Evolutionary conservation across 2,113 vertebrate species (phyloP), one percentile per base, ranked within the genome.

Genomic region (Bufo bufo): DNA sequence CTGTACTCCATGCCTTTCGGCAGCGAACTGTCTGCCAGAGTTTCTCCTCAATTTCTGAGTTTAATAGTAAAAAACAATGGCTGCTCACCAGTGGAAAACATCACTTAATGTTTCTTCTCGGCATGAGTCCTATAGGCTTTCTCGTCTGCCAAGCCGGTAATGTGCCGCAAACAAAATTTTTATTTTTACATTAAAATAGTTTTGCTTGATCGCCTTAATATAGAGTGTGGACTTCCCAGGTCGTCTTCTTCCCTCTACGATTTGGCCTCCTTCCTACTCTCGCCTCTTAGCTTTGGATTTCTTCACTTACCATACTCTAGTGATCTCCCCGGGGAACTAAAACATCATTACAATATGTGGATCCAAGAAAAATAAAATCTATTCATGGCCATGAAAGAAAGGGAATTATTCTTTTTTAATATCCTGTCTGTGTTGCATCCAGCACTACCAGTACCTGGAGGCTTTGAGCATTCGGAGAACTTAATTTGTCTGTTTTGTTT

Each of bases 161-260:
- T 77, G 80, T 74, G 58, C 69, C 86, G 45, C 63, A 56, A 75
- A 88, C 61, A 1, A 50, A 77, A 83, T 83, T 83, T 56, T 77
- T 77, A 83, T n/a, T 84, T 88, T 77, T 84, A 83, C 87, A 88
- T 84, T 77, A 61, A 54, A 77, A 65, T 77, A 14, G 80, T 63
- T 88, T 83, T 77, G 69, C 80, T 56, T 65, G 86, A 59, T 54
- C 58, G 71, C 20, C 45, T 52, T 65, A 23, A 63, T 54, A 69
- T 52, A 23, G 12, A 72, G 11, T 74, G 79, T 50, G 23, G 61
- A 45, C 77, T 83, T 88, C 80, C 66, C 23, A 65, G 56, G 14
- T 75, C 72, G 47, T 75, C 16, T 58, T 75, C 47, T 52, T 33
- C 8, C 43, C 14, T 71, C 61, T 69, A 33, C 4, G 84, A 33